Conservation (phyloP, 2,888 invertebrate species). For the Cerceris ruficornis region DNA sequence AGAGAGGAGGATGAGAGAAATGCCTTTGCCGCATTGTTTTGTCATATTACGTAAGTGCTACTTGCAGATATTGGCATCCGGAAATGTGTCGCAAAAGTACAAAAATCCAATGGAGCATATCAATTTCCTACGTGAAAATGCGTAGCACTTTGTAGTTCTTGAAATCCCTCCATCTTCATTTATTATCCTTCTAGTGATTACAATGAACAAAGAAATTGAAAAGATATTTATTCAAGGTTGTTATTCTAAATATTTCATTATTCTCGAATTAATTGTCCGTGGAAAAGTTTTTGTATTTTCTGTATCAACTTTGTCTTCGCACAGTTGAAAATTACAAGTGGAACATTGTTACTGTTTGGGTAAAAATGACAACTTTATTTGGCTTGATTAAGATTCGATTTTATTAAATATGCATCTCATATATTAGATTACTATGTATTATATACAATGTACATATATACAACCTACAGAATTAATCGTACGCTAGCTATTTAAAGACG, state of each 20-base stretch:
- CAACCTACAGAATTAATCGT: constrained; percentile 66
- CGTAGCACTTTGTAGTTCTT: background rate
- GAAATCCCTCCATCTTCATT: too few species aligned
- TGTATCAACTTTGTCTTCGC: too few species aligned
- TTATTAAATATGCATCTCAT: constrained; percentile 78
- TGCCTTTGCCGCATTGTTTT: constrained; percentile 50
- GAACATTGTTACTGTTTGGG: background rate
- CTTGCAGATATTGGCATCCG: background rate
- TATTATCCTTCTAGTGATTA: too few species aligned
- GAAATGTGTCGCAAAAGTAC: background rate
- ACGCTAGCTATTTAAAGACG: constrained; percentile 58
- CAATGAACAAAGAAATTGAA: too few species aligned
- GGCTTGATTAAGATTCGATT: constrained; percentile 55
- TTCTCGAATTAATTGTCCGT: too few species aligned
- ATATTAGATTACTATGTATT: constrained; percentile 77
- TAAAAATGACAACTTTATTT: background rate
- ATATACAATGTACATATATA: constrained; percentile 81
- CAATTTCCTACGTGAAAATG: background rate
- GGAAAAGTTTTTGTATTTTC: too few species aligned
- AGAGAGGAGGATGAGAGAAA: constrained; percentile 1
- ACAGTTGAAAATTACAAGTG: too few species aligned
- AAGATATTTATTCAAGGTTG: too few species aligned
- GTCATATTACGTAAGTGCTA: constrained; percentile 18
- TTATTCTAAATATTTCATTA: too few species aligned
- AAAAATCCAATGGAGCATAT: background rate